Evolutionary conservation across 2,888 invertebrate species (phyloP).

Genomic region (Artemia sinica): DNA sequence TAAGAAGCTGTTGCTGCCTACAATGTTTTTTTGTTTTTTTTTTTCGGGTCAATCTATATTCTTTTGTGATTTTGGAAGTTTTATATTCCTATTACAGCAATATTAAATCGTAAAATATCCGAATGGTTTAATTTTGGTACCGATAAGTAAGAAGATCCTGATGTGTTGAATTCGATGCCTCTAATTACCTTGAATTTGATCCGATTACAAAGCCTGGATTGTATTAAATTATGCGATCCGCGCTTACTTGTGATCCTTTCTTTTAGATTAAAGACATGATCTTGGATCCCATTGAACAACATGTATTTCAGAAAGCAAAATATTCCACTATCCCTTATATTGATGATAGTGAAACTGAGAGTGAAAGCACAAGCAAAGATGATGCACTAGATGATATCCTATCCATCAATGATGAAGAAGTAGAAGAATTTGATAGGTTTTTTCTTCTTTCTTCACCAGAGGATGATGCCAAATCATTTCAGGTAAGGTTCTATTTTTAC

Average conservation of each 20-base stretch:
- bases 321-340: neutral
- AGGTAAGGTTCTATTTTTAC: neutral
- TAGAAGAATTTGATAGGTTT: slow-evolving; percentile 2
- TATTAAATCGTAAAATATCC: too few relatives aligned
- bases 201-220: too few relatives aligned
- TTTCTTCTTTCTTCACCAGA: slow-evolving; percentile 1
- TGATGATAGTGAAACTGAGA: slow-evolving; percentile 1
- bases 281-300: neutral
- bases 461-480: neutral
- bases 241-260: neutral
- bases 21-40: too few relatives aligned
- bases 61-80: too few relatives aligned
- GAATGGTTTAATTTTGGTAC: too few relatives aligned
- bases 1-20: too few relatives aligned
- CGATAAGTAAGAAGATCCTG: too few relatives aligned
- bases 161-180: too few relatives aligned
- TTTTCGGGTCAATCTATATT: too few relatives aligned
- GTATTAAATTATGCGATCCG: too few relatives aligned
- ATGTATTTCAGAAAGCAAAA: neutral
- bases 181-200: too few relatives aligned
- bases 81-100: too few relatives aligned
- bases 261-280: slow-evolving; percentile 1
- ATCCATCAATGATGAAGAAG: slow-evolving; percentile 3
- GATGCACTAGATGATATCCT: neutral
- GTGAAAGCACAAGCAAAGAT: neutral